Evolutionary conservation across 2,113 vertebrate species (phyloP), one percentile per base, ranked within the genome.

Genomic region (Todiramphus chloris): DNA sequence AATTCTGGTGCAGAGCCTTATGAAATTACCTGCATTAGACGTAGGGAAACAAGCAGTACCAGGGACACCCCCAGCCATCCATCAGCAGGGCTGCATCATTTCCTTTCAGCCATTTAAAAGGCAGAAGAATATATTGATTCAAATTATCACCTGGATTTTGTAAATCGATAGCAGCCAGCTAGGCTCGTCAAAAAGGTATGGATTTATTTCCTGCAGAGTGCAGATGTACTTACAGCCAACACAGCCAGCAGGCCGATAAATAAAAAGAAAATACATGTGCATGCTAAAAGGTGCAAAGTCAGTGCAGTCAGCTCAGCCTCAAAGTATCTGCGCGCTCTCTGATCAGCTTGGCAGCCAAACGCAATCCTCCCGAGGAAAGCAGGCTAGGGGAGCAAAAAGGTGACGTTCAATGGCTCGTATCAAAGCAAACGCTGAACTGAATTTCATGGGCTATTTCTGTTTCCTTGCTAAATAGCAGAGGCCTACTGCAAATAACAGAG

Each of bases 371-470:
- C 2, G 30, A 94, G 89, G 85, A 91, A 95, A 80, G 89, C 62
- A 77, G 87, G 48, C 66, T 19, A 37, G 59, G 74, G 91, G 92
- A 91, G 95, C 66, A 75, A 92, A 87, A 87, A 95, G 93, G 91
- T 94, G 84, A 94, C 10, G 77, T 68, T 91, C 81, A 79, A 48
- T n/a, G 81, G 79, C 39, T 95, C 13, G 0, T 92, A 93, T 76
- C 74, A 92, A 87, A 94, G 94, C 94, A 89, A 96, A 95, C 8
- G 69, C 87, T 85, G 70, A 95, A 77, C 92, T 67, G 92, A 87
- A 95, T 94, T 96, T 94, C 92, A 73, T 2, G 51, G 91, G 94
- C 93, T 92, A 93, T 92, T 96, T 96, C 92, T 96, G 96, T 69
- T 96, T 91, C 91, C 81, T 68, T 33, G 74, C 91, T 92, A 89